These are phyloP conservation scores for Brachycybe producta DNA, from an alignment of 2,888 invertebrate species.

Conservation along the genomic window DNA sequence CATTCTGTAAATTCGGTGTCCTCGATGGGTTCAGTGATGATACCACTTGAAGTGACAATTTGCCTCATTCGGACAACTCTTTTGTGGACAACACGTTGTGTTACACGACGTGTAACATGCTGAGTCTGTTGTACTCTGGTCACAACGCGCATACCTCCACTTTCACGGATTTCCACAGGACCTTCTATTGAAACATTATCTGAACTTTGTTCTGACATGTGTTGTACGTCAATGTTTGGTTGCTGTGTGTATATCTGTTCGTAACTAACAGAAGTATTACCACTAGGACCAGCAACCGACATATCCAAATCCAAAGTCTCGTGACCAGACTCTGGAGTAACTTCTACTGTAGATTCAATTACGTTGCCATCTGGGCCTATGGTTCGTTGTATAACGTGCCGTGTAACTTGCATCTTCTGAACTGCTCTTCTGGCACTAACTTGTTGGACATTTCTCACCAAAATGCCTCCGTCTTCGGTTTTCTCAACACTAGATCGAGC, in stretches of 20 bases:
- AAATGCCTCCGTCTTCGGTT: constrained; percentile 3
- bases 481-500: constrained; percentile 8
- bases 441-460: constrained; percentile 14
- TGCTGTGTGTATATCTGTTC: no score
- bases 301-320: no score
- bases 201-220: not conserved
- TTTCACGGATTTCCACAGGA: not conserved
- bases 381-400: constrained; percentile 6
- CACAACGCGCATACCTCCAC: constrained; percentile 4
- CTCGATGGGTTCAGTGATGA: constrained; percentile 2
- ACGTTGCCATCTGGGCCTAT: not conserved
- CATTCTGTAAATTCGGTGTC: constrained; percentile 2
- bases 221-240: not conserved
- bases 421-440: constrained; percentile 12
- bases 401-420: constrained; percentile 10
- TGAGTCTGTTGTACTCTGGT: no score
- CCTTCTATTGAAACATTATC: not conserved
- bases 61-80: constrained; percentile 9
- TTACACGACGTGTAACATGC: constrained; percentile 11
- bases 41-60: constrained; percentile 1
- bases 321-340: no score
- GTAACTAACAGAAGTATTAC: no score
- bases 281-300: no score
- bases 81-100: constrained; percentile 13
- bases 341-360: no score